Conservation (phyloP, 2,888 invertebrate genomes). For the Atethmia centrago region DNA sequence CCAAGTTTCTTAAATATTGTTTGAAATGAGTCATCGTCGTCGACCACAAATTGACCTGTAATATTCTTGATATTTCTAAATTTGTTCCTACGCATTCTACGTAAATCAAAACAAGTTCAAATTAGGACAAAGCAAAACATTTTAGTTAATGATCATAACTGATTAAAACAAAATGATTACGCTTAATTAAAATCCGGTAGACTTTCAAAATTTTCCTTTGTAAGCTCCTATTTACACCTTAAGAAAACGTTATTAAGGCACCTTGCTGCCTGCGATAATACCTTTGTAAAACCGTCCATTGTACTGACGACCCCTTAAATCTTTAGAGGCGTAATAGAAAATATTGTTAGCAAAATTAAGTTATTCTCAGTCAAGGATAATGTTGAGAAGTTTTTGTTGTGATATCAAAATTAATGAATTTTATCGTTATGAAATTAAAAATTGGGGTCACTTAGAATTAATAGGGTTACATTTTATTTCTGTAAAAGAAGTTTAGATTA, state of each 20-base stretch:
- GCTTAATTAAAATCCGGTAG: conserved; percentile 67
- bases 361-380: conserved; percentile 59
- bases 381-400: conserved; percentile 57
- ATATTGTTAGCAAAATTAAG: conserved; percentile 70
- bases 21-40: too few relatives aligned
- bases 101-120: conserved; percentile 42
- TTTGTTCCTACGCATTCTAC: conserved; percentile 2
- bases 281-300: conserved; percentile 63
- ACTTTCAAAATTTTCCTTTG: conserved; percentile 69
- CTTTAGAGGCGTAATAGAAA: conserved; percentile 69
- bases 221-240: conserved; percentile 69
- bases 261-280: conserved; percentile 64
- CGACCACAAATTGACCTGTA: too few relatives aligned
- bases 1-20: too few relatives aligned
- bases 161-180: conserved; percentile 69
- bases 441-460: conserved; percentile 25
- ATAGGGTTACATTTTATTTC: background rate
- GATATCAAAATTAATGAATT: conserved; percentile 61
- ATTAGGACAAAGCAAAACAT: conserved; percentile 54
- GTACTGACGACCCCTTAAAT: conserved; percentile 64
- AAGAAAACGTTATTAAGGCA: conserved; percentile 61
- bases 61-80: background rate
- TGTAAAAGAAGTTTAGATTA: background rate
- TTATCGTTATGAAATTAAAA: conserved; percentile 32
- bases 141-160: conserved; percentile 70